Conservation (phyloP, 2,113 vertebrate species). For the Panurus biarmicus region DNA sequence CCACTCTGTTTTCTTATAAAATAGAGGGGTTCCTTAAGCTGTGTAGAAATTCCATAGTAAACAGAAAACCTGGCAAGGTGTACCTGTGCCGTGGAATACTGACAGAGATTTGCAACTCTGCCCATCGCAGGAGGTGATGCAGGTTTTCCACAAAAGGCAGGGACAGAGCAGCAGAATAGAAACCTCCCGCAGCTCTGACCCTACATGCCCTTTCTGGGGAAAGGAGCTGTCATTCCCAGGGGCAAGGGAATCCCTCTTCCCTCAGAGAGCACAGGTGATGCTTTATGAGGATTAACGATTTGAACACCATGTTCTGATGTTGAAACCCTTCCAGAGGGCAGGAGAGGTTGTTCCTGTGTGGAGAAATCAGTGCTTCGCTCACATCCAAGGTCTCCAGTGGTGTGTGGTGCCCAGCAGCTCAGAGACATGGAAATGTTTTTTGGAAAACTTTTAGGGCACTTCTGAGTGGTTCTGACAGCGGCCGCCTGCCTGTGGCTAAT, state of each 20-base stretch:
- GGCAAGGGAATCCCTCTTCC: not conserved
- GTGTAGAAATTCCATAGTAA: slow-evolving; percentile 48
- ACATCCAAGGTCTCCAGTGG: not conserved
- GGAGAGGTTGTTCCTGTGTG: not conserved
- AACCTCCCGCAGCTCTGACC: not conserved
- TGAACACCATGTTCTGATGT: not conserved
- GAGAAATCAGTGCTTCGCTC: not conserved
- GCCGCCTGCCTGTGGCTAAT: slow-evolving; percentile 27
- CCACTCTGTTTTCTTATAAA: slow-evolving; percentile 59
- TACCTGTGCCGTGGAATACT: not conserved
- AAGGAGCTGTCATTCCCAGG: not conserved
- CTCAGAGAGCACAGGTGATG: not conserved
- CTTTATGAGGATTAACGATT: not conserved
- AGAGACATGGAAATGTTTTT: not conserved
- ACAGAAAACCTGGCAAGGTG: slow-evolving; percentile 18
- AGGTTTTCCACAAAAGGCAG: not conserved
- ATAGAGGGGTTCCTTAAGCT: slow-evolving; percentile 25
- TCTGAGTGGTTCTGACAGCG: not conserved
- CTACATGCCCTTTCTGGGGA: not conserved
- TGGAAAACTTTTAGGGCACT: not conserved
- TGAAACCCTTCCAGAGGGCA: not conserved
- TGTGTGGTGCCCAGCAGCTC: not conserved
- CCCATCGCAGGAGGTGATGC: not conserved
- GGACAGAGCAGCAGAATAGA: not conserved
- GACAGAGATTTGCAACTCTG: not conserved